Conservation (phyloP, 2,797 vertebrate species). For the Netta rufina region DNA sequence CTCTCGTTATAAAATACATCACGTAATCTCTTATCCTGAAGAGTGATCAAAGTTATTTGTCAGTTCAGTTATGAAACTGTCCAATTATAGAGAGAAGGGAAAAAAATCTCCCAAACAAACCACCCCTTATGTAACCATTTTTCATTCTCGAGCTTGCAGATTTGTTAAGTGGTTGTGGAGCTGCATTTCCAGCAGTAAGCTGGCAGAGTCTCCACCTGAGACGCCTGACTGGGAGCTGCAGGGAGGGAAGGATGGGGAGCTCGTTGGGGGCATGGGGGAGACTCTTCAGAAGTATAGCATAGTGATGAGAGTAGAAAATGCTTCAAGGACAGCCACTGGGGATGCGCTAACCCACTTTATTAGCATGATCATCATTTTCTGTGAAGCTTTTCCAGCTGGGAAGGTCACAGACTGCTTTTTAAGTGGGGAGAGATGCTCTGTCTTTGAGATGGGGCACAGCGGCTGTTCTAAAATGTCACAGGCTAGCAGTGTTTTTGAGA, state of each 20-base stretch:
- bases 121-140: slow-evolving; percentile 26
- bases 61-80: slow-evolving; percentile 64
- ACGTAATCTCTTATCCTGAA: slow-evolving; percentile 43
- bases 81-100: slow-evolving; percentile 56
- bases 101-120: slow-evolving; percentile 53
- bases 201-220: neutral
- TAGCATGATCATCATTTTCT: neutral
- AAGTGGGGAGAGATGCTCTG: neutral
- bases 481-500: neutral
- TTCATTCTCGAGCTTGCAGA: slow-evolving; percentile 10
- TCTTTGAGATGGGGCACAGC: slow-evolving; percentile 49
- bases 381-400: slow-evolving; percentile 40
- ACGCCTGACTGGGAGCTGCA: neutral
- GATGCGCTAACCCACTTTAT: slow-evolving; percentile 45
- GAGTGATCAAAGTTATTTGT: slow-evolving; percentile 71
- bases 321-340: slow-evolving; percentile 41
- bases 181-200: neutral
- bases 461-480: neutral
- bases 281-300: neutral
- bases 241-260: neutral
- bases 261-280: neutral
- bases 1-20: slow-evolving; percentile 61
- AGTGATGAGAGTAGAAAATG: neutral
- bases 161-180: slow-evolving; percentile 1
- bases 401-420: slow-evolving; percentile 39